These are phyloP conservation scores for Menidia menidia DNA, from an alignment of 2,797 vertebrate species.

Conservation along the genomic window DNA sequence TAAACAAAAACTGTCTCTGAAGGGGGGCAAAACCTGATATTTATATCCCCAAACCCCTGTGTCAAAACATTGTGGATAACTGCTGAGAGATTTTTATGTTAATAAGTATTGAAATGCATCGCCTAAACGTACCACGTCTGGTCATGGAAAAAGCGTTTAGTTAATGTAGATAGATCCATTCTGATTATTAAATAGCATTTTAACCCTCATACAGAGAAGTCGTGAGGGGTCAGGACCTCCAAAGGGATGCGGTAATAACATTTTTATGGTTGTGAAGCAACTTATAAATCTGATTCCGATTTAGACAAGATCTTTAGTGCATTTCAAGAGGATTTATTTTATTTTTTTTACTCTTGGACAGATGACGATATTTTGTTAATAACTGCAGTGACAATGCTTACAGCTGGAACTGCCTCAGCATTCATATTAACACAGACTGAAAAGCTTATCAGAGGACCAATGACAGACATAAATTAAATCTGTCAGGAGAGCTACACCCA, in stretches of 20 bases:
- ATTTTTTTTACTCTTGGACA: neutral
- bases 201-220: neutral
- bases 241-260: neutral
- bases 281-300: neutral
- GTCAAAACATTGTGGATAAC: neutral
- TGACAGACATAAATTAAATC: constrained; percentile 7
- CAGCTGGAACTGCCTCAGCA: neutral
- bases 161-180: neutral
- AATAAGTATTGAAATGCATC: neutral
- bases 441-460: neutral
- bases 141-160: neutral
- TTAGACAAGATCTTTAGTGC: neutral
- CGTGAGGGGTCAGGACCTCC: constrained; percentile 2
- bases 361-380: neutral
- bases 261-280: neutral
- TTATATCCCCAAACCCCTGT: neutral
- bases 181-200: neutral
- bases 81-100: neutral
- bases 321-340: no score
- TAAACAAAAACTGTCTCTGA: constrained; percentile 12
- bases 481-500: constrained; percentile 12
- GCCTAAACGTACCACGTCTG: neutral
- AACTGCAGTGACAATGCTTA: neutral
- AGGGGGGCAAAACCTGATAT: neutral
- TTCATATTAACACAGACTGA: neutral